A percentile compares a stretch with the other conserved stretches of the same genome.
These are phyloP conservation scores for Pseudococcus viburni DNA, from an alignment of 2,888 invertebrate species.

Conservation along the genomic window DNA sequence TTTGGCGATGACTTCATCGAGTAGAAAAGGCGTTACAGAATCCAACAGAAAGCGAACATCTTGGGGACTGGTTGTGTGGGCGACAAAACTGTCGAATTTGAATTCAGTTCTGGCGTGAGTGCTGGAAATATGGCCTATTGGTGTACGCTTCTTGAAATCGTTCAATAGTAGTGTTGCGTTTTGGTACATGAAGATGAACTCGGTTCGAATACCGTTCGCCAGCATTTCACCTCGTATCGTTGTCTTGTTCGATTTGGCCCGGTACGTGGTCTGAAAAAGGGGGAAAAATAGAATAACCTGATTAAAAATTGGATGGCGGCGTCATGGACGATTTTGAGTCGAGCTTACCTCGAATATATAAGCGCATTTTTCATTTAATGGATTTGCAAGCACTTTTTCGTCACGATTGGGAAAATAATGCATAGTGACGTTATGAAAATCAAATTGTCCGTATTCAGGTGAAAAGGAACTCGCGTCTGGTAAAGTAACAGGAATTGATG, in stretches of 20 bases:
- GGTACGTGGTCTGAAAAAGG: background rate
- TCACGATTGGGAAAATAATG: background rate
- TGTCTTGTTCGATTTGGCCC: background rate
- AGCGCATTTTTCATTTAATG: background rate
- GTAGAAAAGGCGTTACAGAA: background rate
- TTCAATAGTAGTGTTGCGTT: background rate
- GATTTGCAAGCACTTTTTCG: background rate
- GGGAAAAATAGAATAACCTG: background rate
- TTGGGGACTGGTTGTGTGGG: background rate
- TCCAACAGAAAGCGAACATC: background rate
- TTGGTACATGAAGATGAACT: background rate
- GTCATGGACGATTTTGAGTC: background rate
- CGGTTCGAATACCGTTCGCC: background rate
- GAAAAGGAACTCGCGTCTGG: background rate
- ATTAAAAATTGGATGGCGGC: background rate
- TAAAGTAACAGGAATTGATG: background rate
- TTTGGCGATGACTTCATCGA: background rate
- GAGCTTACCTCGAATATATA: background rate
- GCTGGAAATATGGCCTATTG: background rate
- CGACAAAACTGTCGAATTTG: background rate
- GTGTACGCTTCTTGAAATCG: background rate
- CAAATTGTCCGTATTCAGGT: background rate
- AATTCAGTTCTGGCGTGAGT: background rate
- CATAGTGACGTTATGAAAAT: background rate
- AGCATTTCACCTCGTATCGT: background rate